These are phyloP conservation scores for Coturnix japonica DNA, from an alignment of 2,113 vertebrate genomes.

Conservation along the genomic window DNA sequence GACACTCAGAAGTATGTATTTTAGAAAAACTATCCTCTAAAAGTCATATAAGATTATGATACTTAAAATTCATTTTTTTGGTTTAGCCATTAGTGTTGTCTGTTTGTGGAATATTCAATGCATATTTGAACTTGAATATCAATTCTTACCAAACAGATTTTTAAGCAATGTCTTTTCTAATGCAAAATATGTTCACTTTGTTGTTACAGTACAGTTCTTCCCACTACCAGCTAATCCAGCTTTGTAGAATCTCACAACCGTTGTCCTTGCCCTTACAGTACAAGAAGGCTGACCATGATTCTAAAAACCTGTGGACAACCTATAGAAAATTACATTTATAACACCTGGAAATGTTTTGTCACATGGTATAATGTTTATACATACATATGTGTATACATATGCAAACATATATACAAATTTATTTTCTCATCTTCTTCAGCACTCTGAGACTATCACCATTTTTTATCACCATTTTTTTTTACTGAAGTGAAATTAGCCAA, in stretches of 20 bases:
- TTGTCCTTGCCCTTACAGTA: background rate
- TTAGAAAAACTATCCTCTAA: background rate
- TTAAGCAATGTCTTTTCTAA: background rate
- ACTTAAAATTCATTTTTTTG: background rate
- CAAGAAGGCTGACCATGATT: background rate
- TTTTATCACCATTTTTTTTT: background rate
- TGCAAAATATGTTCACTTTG: background rate
- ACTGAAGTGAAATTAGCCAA: background rate
- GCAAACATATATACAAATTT: background rate
- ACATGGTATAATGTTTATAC: background rate
- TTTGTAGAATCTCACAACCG: background rate
- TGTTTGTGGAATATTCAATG: background rate
- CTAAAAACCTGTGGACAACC: background rate
- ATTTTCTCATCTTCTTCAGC: background rate
- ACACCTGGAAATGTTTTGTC: background rate
- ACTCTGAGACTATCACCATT: background rate
- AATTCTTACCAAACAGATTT: background rate
- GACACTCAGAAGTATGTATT: background rate
- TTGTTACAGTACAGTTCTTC: background rate
- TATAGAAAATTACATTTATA: accelerated
- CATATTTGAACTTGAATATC: background rate
- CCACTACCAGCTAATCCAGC: background rate
- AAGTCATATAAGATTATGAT: background rate
- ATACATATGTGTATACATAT: background rate
- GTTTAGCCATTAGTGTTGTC: background rate